Percentiles rank a stretch among this genome's conserved stretches.
These are phyloP conservation scores for Callaeas wilsoni DNA, from an alignment of 2,113 vertebrate genomes.

Conservation along the genomic window DNA sequence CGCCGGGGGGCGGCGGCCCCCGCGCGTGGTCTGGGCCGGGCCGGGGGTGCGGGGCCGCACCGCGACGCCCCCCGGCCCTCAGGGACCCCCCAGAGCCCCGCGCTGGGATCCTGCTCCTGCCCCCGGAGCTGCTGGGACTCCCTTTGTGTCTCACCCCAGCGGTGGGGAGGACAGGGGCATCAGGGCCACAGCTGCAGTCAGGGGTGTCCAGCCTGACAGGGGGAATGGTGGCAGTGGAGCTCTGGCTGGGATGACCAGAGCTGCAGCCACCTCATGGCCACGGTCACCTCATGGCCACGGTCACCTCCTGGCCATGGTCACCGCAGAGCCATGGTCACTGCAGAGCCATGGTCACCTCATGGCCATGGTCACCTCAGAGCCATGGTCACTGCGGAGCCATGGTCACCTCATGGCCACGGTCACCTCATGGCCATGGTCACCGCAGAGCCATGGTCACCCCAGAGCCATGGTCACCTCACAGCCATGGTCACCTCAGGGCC, in stretches of 20 bases:
- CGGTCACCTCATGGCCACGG: fast-evolving
- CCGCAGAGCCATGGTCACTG: fast-evolving
- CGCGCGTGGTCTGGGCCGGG: too few relatives aligned
- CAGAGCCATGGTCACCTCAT: neutral
- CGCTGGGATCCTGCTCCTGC: neutral
- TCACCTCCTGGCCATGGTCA: fast-evolving
- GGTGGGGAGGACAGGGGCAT: fast-evolving
- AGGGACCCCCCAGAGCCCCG: too few relatives aligned
- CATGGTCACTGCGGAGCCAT: neutral
- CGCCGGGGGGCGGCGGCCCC: too few relatives aligned
- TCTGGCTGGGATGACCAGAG: neutral
- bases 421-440: neutral
- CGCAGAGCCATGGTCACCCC: neutral
- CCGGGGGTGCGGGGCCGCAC: neutral
- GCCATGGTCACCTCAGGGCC: neutral
- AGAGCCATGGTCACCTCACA: neutral
- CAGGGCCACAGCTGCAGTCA: neutral
- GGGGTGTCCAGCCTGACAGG: fast-evolving
- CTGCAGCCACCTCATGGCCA: fast-evolving
- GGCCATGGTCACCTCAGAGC: neutral
- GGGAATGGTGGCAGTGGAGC: fast-evolving
- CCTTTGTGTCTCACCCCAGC: neutral
- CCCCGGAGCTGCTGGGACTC: neutral
- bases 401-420: neutral
- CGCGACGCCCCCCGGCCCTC: fast-evolving